Conservation (phyloP, 2,797 vertebrate species). For the Lagorchestes hirsutus region DNA sequence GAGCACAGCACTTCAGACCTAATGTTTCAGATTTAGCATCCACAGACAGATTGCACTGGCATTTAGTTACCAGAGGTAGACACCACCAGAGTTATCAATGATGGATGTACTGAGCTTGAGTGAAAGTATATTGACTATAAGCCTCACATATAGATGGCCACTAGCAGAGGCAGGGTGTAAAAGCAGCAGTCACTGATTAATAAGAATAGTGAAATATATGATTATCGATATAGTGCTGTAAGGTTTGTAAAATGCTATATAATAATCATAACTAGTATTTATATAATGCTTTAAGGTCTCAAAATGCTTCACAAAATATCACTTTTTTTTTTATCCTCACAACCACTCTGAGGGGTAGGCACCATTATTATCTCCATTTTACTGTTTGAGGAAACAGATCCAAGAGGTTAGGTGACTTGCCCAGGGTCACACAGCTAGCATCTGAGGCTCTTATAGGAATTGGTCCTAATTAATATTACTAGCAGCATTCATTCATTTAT, state of each 20-base stretch:
- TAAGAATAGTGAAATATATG: not conserved
- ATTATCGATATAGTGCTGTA: not conserved
- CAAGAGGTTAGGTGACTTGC: not conserved
- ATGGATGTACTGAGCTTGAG: not conserved
- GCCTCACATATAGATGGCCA: not conserved
- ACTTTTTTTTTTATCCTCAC: not conserved
- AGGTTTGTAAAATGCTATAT: not conserved
- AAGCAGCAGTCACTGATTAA: not conserved
- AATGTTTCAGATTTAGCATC: no score
- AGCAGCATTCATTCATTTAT: not conserved
- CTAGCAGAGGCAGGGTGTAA: not conserved
- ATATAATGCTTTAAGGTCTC: not conserved
- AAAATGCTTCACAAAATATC: not conserved
- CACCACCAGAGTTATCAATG: fast-evolving
- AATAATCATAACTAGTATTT: not conserved
- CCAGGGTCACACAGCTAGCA: not conserved
- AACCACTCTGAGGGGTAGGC: not conserved
- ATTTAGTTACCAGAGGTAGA: not conserved
- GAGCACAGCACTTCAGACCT: not conserved
- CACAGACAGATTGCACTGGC: not conserved
- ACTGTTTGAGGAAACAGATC: not conserved
- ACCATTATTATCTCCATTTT: not conserved
- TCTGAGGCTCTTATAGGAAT: not conserved
- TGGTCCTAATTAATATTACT: not conserved
- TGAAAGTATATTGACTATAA: not conserved